Evolutionary conservation across 2,113 vertebrate genomes (phyloP).

Genomic region (Ovibos moschatus): DNA sequence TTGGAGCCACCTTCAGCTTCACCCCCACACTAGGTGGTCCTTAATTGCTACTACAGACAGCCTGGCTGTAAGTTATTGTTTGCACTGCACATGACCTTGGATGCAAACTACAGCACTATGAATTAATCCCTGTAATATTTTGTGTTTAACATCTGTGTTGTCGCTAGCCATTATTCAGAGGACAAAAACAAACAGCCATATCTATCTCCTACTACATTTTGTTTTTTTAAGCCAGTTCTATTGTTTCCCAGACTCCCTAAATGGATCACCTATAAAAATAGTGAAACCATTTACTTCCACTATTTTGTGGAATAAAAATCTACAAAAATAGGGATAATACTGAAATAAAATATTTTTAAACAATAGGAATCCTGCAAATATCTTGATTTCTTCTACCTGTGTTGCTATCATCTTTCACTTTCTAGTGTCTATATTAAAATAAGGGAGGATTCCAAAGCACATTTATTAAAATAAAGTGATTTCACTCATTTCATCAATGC

Average conservation of each 20-base stretch:
- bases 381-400: background rate
- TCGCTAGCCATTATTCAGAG: conserved; percentile 65
- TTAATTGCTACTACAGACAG: conserved; percentile 67
- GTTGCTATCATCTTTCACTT: background rate
- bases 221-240: background rate
- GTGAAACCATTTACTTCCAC: background rate
- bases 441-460: background rate
- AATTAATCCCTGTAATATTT: conserved; percentile 75
- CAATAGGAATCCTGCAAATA: background rate
- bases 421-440: background rate
- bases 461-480: conserved; percentile 18
- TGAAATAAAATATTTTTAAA: conserved; percentile 8
- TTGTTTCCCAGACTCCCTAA: background rate
- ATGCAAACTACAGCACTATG: conserved; percentile 60
- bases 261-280: background rate
- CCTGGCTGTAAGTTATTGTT: conserved; percentile 68
- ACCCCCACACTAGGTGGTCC: conserved; percentile 68
- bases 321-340: background rate
- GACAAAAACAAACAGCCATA: conserved; percentile 55
- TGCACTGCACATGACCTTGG: conserved; percentile 71
- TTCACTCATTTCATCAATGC: background rate
- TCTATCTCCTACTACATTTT: background rate
- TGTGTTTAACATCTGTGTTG: conserved; percentile 72
- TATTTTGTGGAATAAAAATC: background rate
- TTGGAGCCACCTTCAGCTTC: conserved; percentile 63